Percentiles rank a stretch among this genome's conserved stretches.
phyloP scores from a whole-genome alignment of 2,888 invertebrate species.

The Eristalis intricaria region DNA sequence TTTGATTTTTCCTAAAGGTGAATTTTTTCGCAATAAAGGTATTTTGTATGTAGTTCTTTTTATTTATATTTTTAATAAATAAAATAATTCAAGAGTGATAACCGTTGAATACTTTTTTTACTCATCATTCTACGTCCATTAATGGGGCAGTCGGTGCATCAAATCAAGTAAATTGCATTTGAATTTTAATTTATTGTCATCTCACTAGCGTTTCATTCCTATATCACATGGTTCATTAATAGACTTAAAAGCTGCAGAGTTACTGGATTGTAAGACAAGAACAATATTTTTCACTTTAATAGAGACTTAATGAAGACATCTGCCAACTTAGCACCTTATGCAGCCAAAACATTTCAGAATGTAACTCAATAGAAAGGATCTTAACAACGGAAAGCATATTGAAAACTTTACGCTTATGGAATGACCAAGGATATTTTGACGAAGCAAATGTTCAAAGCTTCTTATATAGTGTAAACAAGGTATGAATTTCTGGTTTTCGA shows the following conservation, averaged over 20 bases:
- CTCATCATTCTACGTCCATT: no score
- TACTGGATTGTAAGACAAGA: slow-evolving; percentile 22
- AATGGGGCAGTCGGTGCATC: background rate
- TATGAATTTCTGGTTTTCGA: background rate
- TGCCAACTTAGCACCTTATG: slow-evolving; percentile 83
- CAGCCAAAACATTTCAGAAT: slow-evolving; percentile 76
- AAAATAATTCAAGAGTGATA: background rate
- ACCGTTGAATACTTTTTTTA: no score
- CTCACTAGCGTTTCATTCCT: slow-evolving; percentile 37
- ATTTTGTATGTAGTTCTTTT: background rate
- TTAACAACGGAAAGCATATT: slow-evolving; percentile 79
- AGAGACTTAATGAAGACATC: slow-evolving; percentile 84
- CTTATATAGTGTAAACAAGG: slow-evolving; percentile 49
- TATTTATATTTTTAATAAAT: background rate
- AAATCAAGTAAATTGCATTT: background rate
- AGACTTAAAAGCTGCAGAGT: background rate
- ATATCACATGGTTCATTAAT: slow-evolving; percentile 4
- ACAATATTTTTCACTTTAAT: slow-evolving; percentile 71
- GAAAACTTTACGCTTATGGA: slow-evolving; percentile 80
- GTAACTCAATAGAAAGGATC: slow-evolving; percentile 37
- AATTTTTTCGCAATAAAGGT: background rate
- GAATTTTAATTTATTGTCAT: background rate
- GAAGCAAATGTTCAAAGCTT: slow-evolving; percentile 50
- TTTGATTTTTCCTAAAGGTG: background rate
- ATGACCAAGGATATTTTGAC: slow-evolving; percentile 76